These are phyloP conservation scores for Phyllostomus discolor DNA, from an alignment of 2,113 vertebrate species.

Conservation along the genomic window DNA sequence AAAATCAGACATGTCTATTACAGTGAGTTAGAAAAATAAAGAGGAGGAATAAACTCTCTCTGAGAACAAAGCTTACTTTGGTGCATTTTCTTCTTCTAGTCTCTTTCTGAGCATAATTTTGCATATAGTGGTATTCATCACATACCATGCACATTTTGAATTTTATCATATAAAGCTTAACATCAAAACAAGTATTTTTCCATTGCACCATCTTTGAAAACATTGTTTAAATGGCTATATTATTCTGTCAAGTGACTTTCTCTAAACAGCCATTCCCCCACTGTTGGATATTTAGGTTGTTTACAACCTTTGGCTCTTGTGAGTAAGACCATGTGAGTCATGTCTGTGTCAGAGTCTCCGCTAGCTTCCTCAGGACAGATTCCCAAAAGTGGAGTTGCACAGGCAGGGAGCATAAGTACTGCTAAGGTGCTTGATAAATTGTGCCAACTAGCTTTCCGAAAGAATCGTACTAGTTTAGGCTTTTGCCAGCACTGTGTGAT, in stretches of 20 bases:
- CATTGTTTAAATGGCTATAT: neutral
- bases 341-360: constrained; percentile 11
- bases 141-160: neutral
- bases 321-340: constrained; percentile 10
- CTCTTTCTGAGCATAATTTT: neutral
- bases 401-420: neutral
- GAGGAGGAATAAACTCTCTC: neutral
- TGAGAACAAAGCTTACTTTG: neutral
- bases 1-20: neutral
- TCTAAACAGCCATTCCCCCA: neutral
- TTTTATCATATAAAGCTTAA: neutral
- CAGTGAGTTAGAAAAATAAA: neutral
- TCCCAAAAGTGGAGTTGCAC: constrained; percentile 24
- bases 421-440: neutral
- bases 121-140: neutral
- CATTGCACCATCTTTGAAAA: neutral
- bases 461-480: neutral
- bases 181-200: constrained; percentile 2
- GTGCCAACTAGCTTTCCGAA: constrained; percentile 40
- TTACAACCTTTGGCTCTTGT: neutral
- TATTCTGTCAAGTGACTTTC: neutral
- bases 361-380: neutral
- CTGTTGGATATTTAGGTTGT: neutral
- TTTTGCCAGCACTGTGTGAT: neutral
- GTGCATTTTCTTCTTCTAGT: neutral